Evolutionary conservation across 2,888 invertebrate genomes (phyloP).

Genomic region (Cylloceria caligata): DNA sequence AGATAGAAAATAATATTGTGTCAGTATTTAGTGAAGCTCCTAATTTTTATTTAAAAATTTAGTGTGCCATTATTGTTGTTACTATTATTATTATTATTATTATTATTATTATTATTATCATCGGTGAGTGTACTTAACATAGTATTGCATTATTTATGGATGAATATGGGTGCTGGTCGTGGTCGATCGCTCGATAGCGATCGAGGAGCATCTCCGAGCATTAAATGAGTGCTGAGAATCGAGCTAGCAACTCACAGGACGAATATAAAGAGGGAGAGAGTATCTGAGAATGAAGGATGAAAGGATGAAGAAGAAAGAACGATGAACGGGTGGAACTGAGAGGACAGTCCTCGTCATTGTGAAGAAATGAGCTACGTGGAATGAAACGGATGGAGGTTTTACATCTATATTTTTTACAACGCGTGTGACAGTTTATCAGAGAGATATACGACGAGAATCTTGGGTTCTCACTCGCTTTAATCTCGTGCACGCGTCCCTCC

Average conservation of each 20-base stretch:
- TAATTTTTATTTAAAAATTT: background rate
- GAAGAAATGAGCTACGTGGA: slow-evolving; percentile 52
- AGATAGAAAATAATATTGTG: background rate
- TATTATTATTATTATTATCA: slow-evolving; percentile 12
- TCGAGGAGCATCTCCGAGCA: slow-evolving; percentile 41
- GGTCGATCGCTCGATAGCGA: slow-evolving; percentile 54
- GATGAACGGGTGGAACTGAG: background rate
- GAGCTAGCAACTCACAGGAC: slow-evolving; percentile 14
- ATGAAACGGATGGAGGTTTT: slow-evolving; percentile 21
- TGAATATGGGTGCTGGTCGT: slow-evolving; percentile 37
- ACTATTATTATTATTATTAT: background rate
- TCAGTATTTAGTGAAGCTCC: background rate
- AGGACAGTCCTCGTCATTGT: slow-evolving; percentile 52
- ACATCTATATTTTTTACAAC: slow-evolving; percentile 15
- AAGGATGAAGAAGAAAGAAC: slow-evolving; percentile 10
- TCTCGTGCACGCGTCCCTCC: slow-evolving; percentile 20
- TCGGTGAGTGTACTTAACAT: slow-evolving; percentile 8
- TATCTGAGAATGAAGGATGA: slow-evolving; percentile 14
- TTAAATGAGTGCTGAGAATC: slow-evolving; percentile 48
- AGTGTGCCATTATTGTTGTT: background rate
- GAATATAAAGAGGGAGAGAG: slow-evolving; percentile 14
- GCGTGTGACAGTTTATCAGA: slow-evolving; percentile 43
- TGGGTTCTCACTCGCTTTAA: background rate
- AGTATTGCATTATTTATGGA: slow-evolving; percentile 1
- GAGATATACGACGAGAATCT: slow-evolving; percentile 30